phyloP scores from a whole-genome alignment of 2,797 vertebrate species.

The Arctocebus calabarensis region DNA sequence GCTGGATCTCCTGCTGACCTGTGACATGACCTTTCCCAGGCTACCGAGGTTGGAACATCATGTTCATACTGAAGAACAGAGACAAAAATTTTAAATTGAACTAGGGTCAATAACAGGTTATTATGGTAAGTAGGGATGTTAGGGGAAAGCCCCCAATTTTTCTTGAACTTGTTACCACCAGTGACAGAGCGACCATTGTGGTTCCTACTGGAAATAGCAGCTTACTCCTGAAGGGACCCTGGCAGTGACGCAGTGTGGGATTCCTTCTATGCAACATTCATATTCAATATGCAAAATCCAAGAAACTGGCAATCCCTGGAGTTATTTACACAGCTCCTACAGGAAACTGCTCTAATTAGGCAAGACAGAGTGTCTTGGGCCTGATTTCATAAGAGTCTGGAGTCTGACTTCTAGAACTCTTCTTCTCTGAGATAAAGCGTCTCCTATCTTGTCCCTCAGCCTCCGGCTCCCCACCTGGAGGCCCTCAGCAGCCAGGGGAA shows the following conservation, averaged over 20 bases:
- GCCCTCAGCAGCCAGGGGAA: slow-evolving; percentile 54
- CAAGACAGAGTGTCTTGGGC: background rate
- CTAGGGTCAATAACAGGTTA: background rate
- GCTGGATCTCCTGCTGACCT: background rate
- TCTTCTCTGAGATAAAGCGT: background rate
- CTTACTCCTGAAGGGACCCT: background rate
- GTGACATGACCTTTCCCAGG: background rate
- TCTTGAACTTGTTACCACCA: background rate
- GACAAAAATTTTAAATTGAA: background rate
- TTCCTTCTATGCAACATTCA: background rate
- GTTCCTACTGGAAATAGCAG: background rate
- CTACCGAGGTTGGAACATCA: background rate
- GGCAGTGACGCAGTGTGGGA: background rate
- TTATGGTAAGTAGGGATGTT: background rate
- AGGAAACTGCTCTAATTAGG: background rate
- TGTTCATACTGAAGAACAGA: background rate
- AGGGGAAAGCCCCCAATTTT: background rate
- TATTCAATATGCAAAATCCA: background rate
- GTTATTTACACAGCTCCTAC: background rate
- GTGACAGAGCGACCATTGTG: background rate
- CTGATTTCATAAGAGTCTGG: background rate
- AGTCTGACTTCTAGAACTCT: background rate
- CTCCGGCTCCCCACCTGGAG: slow-evolving; percentile 71
- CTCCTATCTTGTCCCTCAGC: background rate
- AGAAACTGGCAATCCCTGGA: background rate